These are phyloP conservation scores for Disparrhopalites patrizii DNA, from an alignment of 2,888 invertebrate genomes.

Conservation along the genomic window DNA sequence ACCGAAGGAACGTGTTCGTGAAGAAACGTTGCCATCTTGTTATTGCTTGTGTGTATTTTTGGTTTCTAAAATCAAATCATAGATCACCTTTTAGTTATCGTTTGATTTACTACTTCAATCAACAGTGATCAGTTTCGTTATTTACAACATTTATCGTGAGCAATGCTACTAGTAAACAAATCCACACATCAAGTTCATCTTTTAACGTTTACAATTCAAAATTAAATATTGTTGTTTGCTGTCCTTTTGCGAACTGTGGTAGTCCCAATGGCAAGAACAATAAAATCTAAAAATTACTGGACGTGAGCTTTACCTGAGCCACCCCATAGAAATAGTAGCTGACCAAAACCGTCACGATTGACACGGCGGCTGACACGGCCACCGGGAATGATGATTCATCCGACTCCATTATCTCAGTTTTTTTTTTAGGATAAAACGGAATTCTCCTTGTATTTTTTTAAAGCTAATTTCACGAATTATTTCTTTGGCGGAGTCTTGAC, in stretches of 20 bases:
- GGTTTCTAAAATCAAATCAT: slow-evolving; percentile 60
- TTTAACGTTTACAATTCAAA: neutral
- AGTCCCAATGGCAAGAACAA: too few species aligned
- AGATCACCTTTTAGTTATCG: too few species aligned
- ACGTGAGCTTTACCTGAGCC: neutral
- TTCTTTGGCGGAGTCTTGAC: too few species aligned
- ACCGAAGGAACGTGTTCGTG: slow-evolving; percentile 63
- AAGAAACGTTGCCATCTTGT: slow-evolving; percentile 63
- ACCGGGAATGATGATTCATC: neutral
- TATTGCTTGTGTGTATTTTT: slow-evolving; percentile 63
- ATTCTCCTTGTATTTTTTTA: too few species aligned
- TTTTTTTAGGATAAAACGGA: too few species aligned
- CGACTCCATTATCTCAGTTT: neutral
- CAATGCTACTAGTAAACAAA: too few species aligned
- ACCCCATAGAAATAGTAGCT: slow-evolving; percentile 10
- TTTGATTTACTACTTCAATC: too few species aligned
- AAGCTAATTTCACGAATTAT: too few species aligned
- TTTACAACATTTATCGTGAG: too few species aligned
- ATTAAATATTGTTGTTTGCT: neutral
- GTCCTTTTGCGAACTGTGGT: neutral
- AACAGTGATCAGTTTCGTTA: too few species aligned
- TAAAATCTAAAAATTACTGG: too few species aligned
- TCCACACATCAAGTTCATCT: neutral
- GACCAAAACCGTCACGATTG: neutral
- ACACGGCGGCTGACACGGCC: neutral